phyloP scores from a whole-genome alignment of 2,797 vertebrate genomes.

The Lerista edwardsae region DNA sequence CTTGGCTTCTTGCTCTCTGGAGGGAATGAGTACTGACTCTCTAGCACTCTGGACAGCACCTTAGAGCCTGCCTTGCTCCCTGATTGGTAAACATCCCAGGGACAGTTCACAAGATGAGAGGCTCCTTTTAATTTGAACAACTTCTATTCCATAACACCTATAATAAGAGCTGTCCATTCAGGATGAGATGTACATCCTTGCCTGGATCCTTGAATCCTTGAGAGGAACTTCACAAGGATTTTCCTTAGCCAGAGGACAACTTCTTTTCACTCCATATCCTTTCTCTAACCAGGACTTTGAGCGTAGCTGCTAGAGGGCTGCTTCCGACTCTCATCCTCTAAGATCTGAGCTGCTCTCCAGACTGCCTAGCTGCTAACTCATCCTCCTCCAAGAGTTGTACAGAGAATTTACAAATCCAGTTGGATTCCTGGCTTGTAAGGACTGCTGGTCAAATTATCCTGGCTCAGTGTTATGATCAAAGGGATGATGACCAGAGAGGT shows the following conservation, averaged over 20 bases:
- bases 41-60: conserved; percentile 46
- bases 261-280: no score
- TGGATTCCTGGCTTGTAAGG: background rate
- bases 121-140: background rate
- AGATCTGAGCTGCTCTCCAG: background rate
- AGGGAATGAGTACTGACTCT: background rate
- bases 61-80: background rate
- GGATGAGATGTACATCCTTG: background rate
- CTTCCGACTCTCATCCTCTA: background rate
- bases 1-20: background rate
- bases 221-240: background rate
- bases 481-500: background rate
- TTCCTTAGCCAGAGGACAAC: background rate
- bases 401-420: background rate
- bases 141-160: background rate
- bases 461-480: background rate
- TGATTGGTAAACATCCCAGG: background rate
- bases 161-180: background rate
- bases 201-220: no score
- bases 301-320: background rate
- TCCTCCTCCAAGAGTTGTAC: no score
- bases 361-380: background rate
- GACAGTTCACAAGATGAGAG: background rate
- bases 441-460: background rate
- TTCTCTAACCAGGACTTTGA: background rate